A percentile compares a stretch with the other conserved stretches of the same genome.
These are phyloP conservation scores for Andrena haemorrhoa DNA, from an alignment of 2,888 invertebrate species.

Conservation along the genomic window DNA sequence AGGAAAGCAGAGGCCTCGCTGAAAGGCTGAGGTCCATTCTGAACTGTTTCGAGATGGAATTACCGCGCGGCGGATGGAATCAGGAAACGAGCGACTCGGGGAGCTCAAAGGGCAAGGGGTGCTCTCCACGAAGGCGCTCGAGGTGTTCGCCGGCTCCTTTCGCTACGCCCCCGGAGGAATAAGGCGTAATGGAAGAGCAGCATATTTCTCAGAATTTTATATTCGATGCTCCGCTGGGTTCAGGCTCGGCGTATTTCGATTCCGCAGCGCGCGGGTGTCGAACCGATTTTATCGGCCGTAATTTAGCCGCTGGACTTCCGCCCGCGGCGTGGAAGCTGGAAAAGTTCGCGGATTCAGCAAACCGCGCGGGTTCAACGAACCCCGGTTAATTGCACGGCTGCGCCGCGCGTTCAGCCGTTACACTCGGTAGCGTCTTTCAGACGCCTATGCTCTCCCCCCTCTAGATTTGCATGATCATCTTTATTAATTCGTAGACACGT, in stretches of 20 bases:
- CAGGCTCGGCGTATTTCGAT: neutral
- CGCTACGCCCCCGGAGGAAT: neutral
- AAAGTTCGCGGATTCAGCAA: conserved; percentile 53
- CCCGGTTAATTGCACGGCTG: conserved; percentile 58
- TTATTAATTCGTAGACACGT: conserved; percentile 61
- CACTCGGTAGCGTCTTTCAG: conserved; percentile 57
- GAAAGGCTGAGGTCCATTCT: neutral
- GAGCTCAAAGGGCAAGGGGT: neutral
- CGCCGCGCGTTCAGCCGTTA: conserved; percentile 50
- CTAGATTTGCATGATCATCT: conserved; percentile 60
- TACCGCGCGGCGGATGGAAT: neutral
- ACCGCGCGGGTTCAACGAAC: conserved; percentile 51
- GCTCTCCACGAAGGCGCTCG: neutral
- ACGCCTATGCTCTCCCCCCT: conserved; percentile 31
- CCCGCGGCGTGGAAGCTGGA: conserved; percentile 31
- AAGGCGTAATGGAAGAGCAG: neutral
- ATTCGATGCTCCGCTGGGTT: neutral
- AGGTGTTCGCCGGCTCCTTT: neutral
- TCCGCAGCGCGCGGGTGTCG: neutral
- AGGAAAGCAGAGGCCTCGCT: too few relatives aligned
- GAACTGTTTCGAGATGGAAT: neutral
- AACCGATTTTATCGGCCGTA: conserved; percentile 23
- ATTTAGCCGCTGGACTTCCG: conserved; percentile 27
- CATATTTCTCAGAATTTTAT: neutral
- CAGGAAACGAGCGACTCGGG: neutral